Percentiles rank a stretch among this genome's conserved stretches.
Evolutionary conservation across 2,113 vertebrate species (phyloP).

Genomic region (Podarcis raffonei): DNA sequence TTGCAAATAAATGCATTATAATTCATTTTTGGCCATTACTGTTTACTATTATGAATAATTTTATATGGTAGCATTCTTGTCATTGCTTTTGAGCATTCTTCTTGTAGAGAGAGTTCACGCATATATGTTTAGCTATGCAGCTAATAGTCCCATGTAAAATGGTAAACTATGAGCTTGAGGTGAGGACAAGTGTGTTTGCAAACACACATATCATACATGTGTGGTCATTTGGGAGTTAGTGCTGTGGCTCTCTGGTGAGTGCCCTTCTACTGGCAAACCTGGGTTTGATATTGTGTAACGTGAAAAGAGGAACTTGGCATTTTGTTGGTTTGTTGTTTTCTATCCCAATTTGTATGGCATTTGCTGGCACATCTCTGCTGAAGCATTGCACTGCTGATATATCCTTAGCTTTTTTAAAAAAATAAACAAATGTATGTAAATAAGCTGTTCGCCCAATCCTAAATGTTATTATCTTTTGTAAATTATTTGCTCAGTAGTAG

Average conservation of each 20-base stretch:
- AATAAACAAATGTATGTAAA: slow-evolving; percentile 2
- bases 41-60: slow-evolving; percentile 43
- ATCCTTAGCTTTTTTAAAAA: slow-evolving; percentile 19
- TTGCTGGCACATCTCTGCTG: slow-evolving; percentile 68
- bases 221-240: neutral
- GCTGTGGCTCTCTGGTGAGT: neutral
- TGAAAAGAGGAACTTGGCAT: neutral
- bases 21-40: neutral
- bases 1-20: neutral
- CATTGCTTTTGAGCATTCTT: neutral
- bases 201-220: no score
- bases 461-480: no score
- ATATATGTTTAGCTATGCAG: neutral
- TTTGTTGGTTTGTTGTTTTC: neutral
- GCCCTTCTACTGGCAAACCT: neutral
- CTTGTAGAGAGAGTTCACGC: neutral
- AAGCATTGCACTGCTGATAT: slow-evolving; percentile 46
- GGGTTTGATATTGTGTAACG: neutral
- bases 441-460: slow-evolving; percentile 15
- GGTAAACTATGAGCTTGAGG: neutral
- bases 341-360: slow-evolving; percentile 26
- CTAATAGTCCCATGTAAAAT: neutral
- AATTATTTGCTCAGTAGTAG: neutral
- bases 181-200: neutral
- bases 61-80: neutral